Evolutionary conservation across 2,888 invertebrate genomes (phyloP).

Genomic region (Microdon myrmicae): DNA sequence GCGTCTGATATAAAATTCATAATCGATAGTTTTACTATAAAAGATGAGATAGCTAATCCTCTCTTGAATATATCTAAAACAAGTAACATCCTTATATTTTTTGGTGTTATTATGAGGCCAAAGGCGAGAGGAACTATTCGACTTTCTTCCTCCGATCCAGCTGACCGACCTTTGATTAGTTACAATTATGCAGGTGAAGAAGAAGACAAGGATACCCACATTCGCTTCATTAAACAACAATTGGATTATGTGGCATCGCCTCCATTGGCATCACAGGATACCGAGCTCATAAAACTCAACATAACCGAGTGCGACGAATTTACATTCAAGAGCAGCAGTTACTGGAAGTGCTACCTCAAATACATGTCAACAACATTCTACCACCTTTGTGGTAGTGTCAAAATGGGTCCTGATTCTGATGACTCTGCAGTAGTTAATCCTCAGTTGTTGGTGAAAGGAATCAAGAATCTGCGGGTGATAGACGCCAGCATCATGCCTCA

Average conservation of each 20-base stretch:
- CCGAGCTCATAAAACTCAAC: conserved; percentile 52
- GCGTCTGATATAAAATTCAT: conserved; percentile 38
- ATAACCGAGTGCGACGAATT: conserved; percentile 56
- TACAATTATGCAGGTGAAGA: conserved; percentile 70
- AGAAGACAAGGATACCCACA: conserved; percentile 63
- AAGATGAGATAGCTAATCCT: conserved; percentile 16
- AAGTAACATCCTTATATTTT: conserved; percentile 37
- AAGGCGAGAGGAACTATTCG: conserved; percentile 67
- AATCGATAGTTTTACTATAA: conserved; percentile 17
- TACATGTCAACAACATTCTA: conserved; percentile 75
- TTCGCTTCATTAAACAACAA: conserved; percentile 60
- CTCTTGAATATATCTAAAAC: conserved; percentile 19
- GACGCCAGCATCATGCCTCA: conserved; percentile 83
- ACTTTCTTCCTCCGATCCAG: conserved; percentile 68
- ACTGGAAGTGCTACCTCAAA: conserved; percentile 75
- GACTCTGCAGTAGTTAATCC: conserved; percentile 75
- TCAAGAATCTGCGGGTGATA: conserved; percentile 74
- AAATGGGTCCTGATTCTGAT: conserved; percentile 75
- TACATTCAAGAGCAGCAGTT: conserved; percentile 62
- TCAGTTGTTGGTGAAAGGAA: conserved; percentile 72
- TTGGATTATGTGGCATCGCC: conserved; percentile 64
- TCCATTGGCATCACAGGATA: conserved; percentile 63
- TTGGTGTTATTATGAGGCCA: conserved; percentile 58
- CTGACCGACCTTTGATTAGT: conserved; percentile 69
- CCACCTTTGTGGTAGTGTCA: conserved; percentile 75